Evolutionary conservation across 1,140 invertebrate genomes (phyloP), one percentile per base, ranked within the genome.

Genomic region (Zaprionus davidi): DNA sequence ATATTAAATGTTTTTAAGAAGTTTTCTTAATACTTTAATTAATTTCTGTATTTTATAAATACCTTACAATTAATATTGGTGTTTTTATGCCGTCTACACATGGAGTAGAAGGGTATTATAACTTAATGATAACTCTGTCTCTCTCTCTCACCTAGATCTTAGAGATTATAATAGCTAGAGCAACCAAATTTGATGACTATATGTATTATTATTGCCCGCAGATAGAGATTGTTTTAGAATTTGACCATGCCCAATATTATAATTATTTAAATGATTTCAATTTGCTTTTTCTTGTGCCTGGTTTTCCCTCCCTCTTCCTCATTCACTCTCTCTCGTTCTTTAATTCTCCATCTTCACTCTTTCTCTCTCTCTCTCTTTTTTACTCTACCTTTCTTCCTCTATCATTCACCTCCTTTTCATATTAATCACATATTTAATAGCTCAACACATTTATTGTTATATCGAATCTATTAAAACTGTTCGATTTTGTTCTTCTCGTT

Each of bases 391-490:
- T 7, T 11, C 44, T 49, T 7, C 2, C 44, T 49, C n/a, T 46
- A 5, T 49, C 9, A 17, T n/a, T 49, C 3, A 1, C 17, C n/a
- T 17, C 20, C 20, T 51, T 3, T 12, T 24, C 46, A 24, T 22
- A 11, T 51, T 51, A 22, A 51, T 51, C 46, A 24, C 20, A 11
- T 1, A 51, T 5, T 24, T 51, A 51, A 51, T 51, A 51, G 20
- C 46, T 11, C 20, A 4, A 51, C 20, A 24, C 46, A 24, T 22
- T 51, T 51, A 51, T 51, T 51, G 46, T 51, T 51, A 51, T 51
- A 24, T 20, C 46, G 20, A 51, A 24, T 79, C 22, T 66, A 67
- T 81, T 81, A 77, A 77, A 81, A 46, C 60, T 55, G 34, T 76
- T 76, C n/a, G 12, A 28, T 31, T 53, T 64, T 71, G 66, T 15